phyloP scores from a whole-genome alignment of 2,113 vertebrate species.

The Tyto alba region DNA sequence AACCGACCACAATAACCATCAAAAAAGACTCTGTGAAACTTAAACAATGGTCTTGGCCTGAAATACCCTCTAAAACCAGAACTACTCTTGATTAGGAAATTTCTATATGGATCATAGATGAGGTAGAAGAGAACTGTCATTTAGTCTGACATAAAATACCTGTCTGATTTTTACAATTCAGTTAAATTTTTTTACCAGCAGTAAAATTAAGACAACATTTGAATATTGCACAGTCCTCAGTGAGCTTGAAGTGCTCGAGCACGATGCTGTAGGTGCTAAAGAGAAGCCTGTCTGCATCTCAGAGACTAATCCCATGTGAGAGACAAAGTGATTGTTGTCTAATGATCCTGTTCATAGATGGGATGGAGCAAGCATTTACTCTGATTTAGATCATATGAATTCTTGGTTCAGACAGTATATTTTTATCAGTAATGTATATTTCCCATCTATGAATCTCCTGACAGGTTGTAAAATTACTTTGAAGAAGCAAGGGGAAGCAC shows the following conservation, averaged over 20 bases:
- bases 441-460: not conserved
- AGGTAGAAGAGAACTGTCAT: not conserved
- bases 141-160: not conserved
- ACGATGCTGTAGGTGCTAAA: rapidly evolving
- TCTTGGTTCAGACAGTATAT: not conserved
- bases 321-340: rapidly evolving
- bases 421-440: not conserved
- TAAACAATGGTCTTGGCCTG: not conserved
- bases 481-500: not conserved
- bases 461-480: not conserved
- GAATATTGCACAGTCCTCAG: not conserved
- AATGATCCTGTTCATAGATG: not conserved
- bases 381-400: not conserved
- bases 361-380: not conserved
- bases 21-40: not conserved
- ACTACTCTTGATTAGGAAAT: not conserved
- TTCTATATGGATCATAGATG: not conserved
- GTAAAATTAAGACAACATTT: not conserved
- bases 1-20: not conserved
- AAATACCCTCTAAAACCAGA: not conserved
- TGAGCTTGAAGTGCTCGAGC: not conserved
- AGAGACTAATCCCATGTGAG: not conserved
- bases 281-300: not conserved
- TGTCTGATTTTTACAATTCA: not conserved
- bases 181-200: not conserved